Evolutionary conservation across 2,888 invertebrate species (phyloP), one percentile per base, ranked within the genome.

Genomic region (Drosophila colorata): DNA sequence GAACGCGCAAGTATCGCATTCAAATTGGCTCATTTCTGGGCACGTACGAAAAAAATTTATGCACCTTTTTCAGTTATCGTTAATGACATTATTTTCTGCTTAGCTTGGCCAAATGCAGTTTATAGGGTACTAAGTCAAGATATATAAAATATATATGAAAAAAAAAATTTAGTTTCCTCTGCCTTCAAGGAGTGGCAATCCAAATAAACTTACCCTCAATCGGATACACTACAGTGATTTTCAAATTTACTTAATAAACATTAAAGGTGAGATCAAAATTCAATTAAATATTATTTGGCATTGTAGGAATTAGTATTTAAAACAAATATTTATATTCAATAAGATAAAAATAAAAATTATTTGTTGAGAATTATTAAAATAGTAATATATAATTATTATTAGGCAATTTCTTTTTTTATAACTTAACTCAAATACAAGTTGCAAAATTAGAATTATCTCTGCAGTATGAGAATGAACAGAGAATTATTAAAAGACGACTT

Each of bases 41-140:
- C 76, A 77, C 65, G 74, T 77, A 69, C 40, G n/a, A 37, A 46
- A 58, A 48, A 13, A 58, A 44, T 47, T 11, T 44, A 57, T 63
- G 51, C 63, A 63, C 73, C 64, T 66, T 73, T 51, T 16, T 7
- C 37, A 69, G 53, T 35, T 53, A 44, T 57, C 47, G 47, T 60
- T 57, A 59, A 59, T 74, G 67, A 33, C 28, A 63, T 55, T 63
- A 33, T 1, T 65, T 48, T 61, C 16, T 3, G 9, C 25, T 37
- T 37, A 14, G 25, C 14, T 46, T 52, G 49, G 57, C 61, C 61
- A 46, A 49, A 55, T 58, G n/a, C 5, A 63, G 47, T 49, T 61
- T 48, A 20, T 33, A 49, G 37, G 23, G 14, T 35, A 47, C 33
- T 38, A 44, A 41, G 47, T 35, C 25, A 52, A 40, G 33, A 63